Evolutionary conservation across 1,140 invertebrate genomes (phyloP), one percentile per base, ranked within the genome.

Genomic region (Drosophila bocqueti): DNA sequence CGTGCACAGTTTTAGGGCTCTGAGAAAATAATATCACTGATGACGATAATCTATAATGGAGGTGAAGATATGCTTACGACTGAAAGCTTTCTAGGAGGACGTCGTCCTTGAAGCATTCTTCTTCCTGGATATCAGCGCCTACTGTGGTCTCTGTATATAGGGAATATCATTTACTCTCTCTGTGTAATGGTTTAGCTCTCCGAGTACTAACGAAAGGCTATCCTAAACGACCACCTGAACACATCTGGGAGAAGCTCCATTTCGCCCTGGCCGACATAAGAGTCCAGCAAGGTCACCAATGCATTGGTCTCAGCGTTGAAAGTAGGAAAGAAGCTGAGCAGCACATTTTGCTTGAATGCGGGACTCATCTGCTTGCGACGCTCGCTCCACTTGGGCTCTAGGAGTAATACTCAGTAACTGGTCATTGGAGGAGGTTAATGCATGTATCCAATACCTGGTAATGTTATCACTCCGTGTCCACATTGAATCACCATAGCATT

Each of bases 311-410:
- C 79, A 4, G 49, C 16, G 57, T 92, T 92, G 34, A 92, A 92
- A 1, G 75, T 78, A 4, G 79, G 71, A 15, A 90, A 26, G 40
- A 92, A 92, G 54, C 83, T 86, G 0, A 83, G 46, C 11, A 92
- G 29, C 8, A 75, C 50, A 62, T 76, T 86, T 4, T 86, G 68
- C 4, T 54, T 71, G 42, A 92, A 91, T 6, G 80, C 55, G 0
- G 54, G 59, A 76, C 86, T 92, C n/a, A 92, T 29, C 4, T 67
- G 34, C 59, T 73, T 85, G 24, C 90, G 79, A 50, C 80, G 77
- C 21, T 52, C 45, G 15, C 38, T 72, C 90, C 90, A 92, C 3
- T 55, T 11, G 5, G 76, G 49, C 15, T 74, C 87, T 91, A 38
- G 2, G 2, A 10, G 11, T 40, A 50, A 8, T 2, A 4, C 6